Percentiles rank a stretch among this genome's conserved stretches.
Evolutionary conservation across 2,113 vertebrate genomes (phyloP).

Genomic region (Rhinolophus ferrumequinum): DNA sequence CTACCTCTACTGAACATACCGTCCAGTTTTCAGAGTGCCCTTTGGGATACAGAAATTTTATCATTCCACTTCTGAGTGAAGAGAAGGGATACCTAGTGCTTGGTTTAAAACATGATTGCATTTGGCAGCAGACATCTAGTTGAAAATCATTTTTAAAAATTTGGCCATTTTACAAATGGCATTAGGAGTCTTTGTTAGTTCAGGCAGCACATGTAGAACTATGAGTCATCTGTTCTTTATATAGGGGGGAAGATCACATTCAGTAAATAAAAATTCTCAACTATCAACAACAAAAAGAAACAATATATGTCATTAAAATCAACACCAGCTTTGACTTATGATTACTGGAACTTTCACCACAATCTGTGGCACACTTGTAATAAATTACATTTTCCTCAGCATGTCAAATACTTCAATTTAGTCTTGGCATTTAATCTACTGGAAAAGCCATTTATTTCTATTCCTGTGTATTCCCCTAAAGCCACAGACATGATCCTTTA

Average conservation of each 20-base stretch:
- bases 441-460: constrained; percentile 65
- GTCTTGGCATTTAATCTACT: constrained; percentile 65
- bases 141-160: constrained; percentile 4
- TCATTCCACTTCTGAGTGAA: neutral
- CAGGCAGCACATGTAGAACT: constrained; percentile 5
- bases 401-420: constrained; percentile 60
- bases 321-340: constrained; percentile 50
- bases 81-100: neutral
- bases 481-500: constrained; percentile 59
- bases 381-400: constrained; percentile 52
- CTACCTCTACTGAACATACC: neutral
- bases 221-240: neutral
- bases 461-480: constrained; percentile 33
- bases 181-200: constrained; percentile 65
- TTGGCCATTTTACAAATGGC: constrained; percentile 34
- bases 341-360: constrained; percentile 63
- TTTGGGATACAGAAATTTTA: neutral
- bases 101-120: constrained; percentile 13
- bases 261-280: constrained; percentile 46
- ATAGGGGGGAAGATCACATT: neutral
- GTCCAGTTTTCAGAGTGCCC: neutral
- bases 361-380: constrained; percentile 40
- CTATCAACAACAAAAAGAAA: constrained; percentile 39
- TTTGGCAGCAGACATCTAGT: constrained; percentile 9
- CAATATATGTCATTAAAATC: constrained; percentile 40